Evolutionary conservation across 2,113 vertebrate species (phyloP).

Genomic region (Spea multiplicata): DNA sequence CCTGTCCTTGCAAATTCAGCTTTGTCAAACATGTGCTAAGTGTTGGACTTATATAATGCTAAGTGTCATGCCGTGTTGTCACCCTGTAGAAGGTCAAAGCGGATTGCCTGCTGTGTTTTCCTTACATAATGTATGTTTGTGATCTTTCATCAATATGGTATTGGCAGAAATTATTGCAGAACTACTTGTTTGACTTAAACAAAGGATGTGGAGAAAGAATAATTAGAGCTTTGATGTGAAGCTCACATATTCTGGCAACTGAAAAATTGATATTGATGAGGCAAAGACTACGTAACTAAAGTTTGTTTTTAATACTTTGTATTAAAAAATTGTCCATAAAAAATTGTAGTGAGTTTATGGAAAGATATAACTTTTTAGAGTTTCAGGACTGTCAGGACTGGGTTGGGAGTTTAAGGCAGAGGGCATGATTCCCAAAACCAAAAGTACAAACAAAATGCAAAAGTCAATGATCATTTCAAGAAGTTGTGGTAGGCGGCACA

Average conservation of each 20-base stretch:
- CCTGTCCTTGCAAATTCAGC: background rate
- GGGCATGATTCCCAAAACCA: no score
- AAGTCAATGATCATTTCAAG: no score
- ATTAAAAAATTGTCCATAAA: no score
- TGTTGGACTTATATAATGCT: constrained; percentile 17
- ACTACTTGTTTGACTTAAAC: background rate
- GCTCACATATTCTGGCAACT: background rate
- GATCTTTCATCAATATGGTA: constrained; percentile 27
- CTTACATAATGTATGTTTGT: constrained; percentile 26
- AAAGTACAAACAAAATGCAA: no score
- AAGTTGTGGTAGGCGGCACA: no score
- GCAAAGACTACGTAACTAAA: no score
- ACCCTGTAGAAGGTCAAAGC: constrained; percentile 28
- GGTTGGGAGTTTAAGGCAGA: no score
- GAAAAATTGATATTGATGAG: background rate
- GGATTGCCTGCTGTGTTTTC: constrained; percentile 10
- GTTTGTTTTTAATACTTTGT: no score
- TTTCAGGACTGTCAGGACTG: no score
- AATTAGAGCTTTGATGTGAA: background rate
- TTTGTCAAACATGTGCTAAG: background rate
- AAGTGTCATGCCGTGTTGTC: background rate
- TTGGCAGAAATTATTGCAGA: constrained; percentile 3
- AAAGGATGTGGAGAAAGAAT: background rate
- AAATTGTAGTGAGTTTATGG: no score
- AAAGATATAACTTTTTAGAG: no score